Evolutionary conservation across 2,888 invertebrate genomes (phyloP).

Genomic region (Cephus spinipes): DNA sequence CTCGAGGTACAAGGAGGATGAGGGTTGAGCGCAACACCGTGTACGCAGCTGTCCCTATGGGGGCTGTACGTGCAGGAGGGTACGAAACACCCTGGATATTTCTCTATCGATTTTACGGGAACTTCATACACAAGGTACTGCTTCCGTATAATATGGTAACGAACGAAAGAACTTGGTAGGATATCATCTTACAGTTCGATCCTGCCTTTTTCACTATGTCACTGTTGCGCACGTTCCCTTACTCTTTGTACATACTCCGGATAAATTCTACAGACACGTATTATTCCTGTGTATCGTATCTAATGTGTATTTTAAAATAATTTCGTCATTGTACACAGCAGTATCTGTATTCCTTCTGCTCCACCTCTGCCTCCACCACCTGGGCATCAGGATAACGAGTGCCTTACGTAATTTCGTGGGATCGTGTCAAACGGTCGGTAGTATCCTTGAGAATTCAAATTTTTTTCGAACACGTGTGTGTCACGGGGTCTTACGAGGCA

Average conservation of each 20-base stretch:
- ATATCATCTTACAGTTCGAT: background rate
- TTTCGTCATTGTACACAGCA: background rate
- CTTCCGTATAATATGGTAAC: background rate
- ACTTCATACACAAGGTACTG: background rate
- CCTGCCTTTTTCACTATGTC: background rate
- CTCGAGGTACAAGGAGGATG: background rate
- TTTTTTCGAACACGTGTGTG: background rate
- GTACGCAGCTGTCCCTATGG: constrained; percentile 3
- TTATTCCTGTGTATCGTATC: too few relatives aligned
- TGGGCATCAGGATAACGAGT: background rate
- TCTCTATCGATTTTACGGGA: constrained; percentile 7
- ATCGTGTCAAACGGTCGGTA: background rate
- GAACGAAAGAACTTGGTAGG: background rate
- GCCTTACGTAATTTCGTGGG: background rate
- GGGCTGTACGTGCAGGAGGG: constrained; percentile 8
- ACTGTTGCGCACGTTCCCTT: background rate
- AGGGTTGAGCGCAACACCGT: background rate
- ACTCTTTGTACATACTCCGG: background rate
- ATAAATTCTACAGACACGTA: background rate
- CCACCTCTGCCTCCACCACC: background rate
- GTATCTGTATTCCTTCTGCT: background rate
- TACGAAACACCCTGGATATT: constrained; percentile 19
- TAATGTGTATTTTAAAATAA: too few relatives aligned
- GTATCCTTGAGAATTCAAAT: background rate
- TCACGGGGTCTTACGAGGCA: background rate